These are phyloP conservation scores for Caenorhabditis latens DNA, from an alignment of 1,140 invertebrate species.

Conservation along the genomic window DNA sequence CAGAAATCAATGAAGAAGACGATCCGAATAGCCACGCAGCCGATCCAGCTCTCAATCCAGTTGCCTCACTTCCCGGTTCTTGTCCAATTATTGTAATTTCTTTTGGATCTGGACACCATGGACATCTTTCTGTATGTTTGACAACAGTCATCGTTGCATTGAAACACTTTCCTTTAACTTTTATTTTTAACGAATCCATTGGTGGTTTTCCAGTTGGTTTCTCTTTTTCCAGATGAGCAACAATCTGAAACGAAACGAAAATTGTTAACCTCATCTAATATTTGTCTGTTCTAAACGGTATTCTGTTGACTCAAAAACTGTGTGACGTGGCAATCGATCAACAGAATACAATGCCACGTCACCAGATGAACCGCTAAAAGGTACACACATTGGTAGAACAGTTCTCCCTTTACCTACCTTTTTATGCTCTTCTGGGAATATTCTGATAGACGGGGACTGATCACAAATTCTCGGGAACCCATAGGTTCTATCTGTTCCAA, in stretches of 20 bases:
- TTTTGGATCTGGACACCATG: constrained; percentile 68
- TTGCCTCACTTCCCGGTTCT: constrained; percentile 54
- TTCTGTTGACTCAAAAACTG: not conserved
- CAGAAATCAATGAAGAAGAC: constrained; percentile 47
- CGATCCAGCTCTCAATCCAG: constrained; percentile 27
- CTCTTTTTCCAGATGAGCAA: constrained; percentile 42
- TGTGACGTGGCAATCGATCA: constrained; percentile 28
- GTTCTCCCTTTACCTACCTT: not conserved
- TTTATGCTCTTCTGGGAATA: constrained; percentile 60
- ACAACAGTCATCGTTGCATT: constrained; percentile 67
- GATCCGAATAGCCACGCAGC: constrained; percentile 47
- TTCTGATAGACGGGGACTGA: constrained; percentile 58
- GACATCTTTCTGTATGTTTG: constrained; percentile 68
- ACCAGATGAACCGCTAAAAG: not conserved
- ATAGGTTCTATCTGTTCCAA: constrained; percentile 68
- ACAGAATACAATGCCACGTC: not conserved
- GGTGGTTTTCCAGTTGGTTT: constrained; percentile 45
- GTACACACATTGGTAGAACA: not conserved
- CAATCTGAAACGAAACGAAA: not conserved
- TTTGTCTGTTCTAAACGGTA: not conserved
- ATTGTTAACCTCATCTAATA: not conserved
- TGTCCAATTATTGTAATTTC: constrained; percentile 64
- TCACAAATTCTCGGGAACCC: constrained; percentile 70
- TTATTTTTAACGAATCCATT: constrained; percentile 49
- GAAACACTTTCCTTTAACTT: constrained; percentile 66